Base-by-base conservation (phyloP, 2,113 vertebrate species). In the Vanacampus margaritifer region DNA sequence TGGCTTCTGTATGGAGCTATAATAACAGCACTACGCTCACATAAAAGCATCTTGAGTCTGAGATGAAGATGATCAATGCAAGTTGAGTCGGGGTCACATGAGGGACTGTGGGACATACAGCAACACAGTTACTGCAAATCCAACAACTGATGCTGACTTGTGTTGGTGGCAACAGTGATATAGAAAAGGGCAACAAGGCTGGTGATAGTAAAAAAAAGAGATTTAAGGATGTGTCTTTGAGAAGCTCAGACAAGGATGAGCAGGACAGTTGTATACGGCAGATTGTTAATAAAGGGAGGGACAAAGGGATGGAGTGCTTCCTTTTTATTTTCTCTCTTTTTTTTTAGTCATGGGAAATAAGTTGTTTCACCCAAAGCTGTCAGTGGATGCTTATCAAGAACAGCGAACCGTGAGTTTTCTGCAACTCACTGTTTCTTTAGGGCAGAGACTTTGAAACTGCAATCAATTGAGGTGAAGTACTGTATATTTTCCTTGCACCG, bases 11-110 rank as follows among this genome's bases (percentile, higher is more conserved):
- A 90, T 88, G 76, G 78, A 86, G 82, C 84, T 50, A 84, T 90
- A 91, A 89, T 89, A 91, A 91, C 76, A 69, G 88, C 56, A 76
- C 68, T 69, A 82, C 65, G 70, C 76, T 74, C 79, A 75, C 80
- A 82, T 83, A 84, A 73, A 82, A 83, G 79, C 75, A 89, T 83
- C 83, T 70, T 66, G 69, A 76, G 75, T 78, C 78, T 78, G 64
- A 75, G 82, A 74, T 79, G 75, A 80, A 72, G 69, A 86, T 88
- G 85, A 91, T 88, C 87, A 89, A 87, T 90, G 83, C 76, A 74
- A 67, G 63, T 85, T 85, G 90, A 89, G 89, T 86, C 77, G 75
- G 76, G 64, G 82, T 73, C 76, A 67, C 81, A 64, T 67, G 74
- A 62, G 71, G 66, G 65, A 76, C 82, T 79, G 69, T 6, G 43